phyloP scores from a whole-genome alignment of 2,113 vertebrate species.

The Ochotona curzoniae region DNA sequence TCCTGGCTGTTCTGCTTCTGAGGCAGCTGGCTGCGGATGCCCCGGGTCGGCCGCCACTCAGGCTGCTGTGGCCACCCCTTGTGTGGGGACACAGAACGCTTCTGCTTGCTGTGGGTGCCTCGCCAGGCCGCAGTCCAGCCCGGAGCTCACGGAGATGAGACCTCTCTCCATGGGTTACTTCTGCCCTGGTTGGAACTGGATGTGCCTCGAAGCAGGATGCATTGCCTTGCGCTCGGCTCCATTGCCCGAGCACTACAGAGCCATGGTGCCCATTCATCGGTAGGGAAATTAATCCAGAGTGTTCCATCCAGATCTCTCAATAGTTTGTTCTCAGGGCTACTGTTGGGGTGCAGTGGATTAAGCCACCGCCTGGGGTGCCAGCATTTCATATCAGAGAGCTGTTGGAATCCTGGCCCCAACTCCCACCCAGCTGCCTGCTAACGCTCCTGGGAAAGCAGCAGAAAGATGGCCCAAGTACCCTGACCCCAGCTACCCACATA shows the following conservation, averaged over 20 bases:
- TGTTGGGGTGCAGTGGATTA: too few species aligned
- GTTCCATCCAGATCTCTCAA: too few species aligned
- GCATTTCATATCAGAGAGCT: too few species aligned
- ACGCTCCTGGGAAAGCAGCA: too few species aligned
- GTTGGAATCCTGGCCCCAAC: too few species aligned
- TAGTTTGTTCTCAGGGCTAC: background rate
- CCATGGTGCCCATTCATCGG: background rate
- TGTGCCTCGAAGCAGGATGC: background rate
- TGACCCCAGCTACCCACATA: too few species aligned
- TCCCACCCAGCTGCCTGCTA: too few species aligned
- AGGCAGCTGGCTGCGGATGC: too few species aligned
- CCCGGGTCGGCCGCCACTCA: too few species aligned
- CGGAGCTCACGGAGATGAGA: background rate
- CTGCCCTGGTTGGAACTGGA: constrained; percentile 1
- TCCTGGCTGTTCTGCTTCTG: too few species aligned
- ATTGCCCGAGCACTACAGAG: background rate
- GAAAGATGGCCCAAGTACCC: too few species aligned
- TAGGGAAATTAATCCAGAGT: background rate
- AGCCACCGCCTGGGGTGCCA: too few species aligned
- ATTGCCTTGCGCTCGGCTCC: background rate
- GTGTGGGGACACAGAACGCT: background rate
- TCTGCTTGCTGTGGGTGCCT: background rate
- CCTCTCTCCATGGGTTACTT: background rate
- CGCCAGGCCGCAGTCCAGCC: background rate
- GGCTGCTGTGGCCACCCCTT: background rate